Evolutionary conservation across 2,113 vertebrate genomes (phyloP).

Genomic region (Capreolus pygargus): DNA sequence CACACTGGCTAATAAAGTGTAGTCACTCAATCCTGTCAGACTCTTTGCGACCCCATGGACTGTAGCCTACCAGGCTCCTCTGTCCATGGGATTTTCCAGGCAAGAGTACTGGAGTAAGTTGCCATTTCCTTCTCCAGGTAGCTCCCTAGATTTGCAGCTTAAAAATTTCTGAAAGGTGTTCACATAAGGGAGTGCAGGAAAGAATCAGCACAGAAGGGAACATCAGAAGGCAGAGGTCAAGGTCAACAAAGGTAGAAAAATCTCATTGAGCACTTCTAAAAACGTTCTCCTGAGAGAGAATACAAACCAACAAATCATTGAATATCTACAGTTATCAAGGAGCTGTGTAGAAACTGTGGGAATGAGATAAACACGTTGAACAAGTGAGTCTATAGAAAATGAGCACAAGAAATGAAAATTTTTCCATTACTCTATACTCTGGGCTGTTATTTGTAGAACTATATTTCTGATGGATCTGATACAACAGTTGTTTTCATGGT

Average conservation of each 20-base stretch:
- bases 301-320: conserved; percentile 8
- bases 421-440: not conserved
- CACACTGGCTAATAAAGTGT: not conserved
- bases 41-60: not conserved
- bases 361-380: conserved; percentile 12
- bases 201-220: not conserved
- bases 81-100: not conserved
- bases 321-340: not conserved
- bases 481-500: not conserved
- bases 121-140: not conserved
- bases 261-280: not conserved
- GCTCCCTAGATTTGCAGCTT: not conserved
- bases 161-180: not conserved
- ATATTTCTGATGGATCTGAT: not conserved
- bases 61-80: not conserved
- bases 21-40: not conserved
- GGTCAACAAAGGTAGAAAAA: not conserved
- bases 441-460: not conserved
- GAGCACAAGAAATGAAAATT: not conserved
- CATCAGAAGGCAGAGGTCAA: not conserved
- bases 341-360: not conserved
- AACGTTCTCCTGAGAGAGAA: not conserved
- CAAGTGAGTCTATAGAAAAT: conserved; percentile 37
- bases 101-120: not conserved
- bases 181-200: not conserved